A percentile compares a stretch with the other conserved stretches of the same genome.
Conservation (phyloP, 2,113 vertebrate genomes). For the Corapipo altera region DNA sequence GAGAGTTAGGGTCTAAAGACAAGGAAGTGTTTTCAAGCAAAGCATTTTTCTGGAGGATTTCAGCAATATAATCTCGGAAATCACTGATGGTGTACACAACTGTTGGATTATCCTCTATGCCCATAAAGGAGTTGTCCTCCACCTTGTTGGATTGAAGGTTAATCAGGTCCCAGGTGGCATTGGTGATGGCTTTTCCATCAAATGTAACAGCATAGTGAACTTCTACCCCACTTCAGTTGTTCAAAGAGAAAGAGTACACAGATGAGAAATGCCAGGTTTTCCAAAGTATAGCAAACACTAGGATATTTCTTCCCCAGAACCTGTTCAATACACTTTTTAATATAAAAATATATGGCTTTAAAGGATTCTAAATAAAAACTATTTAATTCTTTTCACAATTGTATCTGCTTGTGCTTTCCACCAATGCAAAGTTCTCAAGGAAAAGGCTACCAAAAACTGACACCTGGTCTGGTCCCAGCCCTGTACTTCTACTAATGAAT, state of each 20-base stretch:
- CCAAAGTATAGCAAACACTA: background rate
- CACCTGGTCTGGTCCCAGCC: background rate
- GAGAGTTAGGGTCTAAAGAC: slow-evolving; percentile 73
- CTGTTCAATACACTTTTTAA: background rate
- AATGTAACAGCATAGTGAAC: slow-evolving; percentile 85
- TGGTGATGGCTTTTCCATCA: slow-evolving; percentile 82
- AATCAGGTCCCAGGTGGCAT: slow-evolving; percentile 86
- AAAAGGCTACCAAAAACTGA: background rate
- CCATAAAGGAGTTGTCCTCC: slow-evolving; percentile 81
- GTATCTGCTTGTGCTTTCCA: background rate
- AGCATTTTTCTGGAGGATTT: slow-evolving; percentile 80
- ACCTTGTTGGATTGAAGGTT: slow-evolving; percentile 89
- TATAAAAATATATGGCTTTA: background rate
- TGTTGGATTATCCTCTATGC: slow-evolving; percentile 78
- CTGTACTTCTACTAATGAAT: background rate
- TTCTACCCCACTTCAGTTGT: slow-evolving; percentile 72
- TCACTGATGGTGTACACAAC: slow-evolving; percentile 79
- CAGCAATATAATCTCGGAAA: slow-evolving; percentile 78
- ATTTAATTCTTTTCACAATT: background rate
- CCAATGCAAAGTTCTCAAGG: background rate
- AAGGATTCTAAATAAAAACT: background rate
- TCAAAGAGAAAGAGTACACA: slow-evolving; percentile 2
- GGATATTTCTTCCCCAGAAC: background rate
- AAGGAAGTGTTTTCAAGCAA: slow-evolving; percentile 80
- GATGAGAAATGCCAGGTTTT: background rate